Evolutionary conservation across 2,113 vertebrate genomes (phyloP).

Genomic region (Struthio camelus): DNA sequence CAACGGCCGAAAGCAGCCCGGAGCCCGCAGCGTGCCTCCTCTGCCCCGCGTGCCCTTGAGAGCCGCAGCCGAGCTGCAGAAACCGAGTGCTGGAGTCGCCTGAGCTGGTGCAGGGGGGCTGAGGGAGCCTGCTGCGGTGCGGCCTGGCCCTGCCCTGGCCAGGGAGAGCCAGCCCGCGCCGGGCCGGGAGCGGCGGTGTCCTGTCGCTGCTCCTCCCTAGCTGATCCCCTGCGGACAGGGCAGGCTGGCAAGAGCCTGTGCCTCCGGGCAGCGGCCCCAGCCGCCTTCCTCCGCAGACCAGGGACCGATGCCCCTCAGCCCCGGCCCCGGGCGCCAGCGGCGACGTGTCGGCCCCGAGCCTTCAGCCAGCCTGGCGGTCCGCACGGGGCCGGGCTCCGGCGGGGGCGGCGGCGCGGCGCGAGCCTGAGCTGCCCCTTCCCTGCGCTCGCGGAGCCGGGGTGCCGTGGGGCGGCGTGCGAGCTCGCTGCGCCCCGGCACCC

Average conservation of each 20-base stretch:
- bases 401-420: accelerated
- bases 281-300: not conserved
- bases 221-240: accelerated
- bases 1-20: accelerated
- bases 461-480: not conserved
- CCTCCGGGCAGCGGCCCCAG: not conserved
- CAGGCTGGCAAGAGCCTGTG: accelerated
- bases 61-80: not conserved
- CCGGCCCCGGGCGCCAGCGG: too few species aligned
- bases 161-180: accelerated
- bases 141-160: not conserved
- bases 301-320: not conserved
- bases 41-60: accelerated
- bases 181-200: accelerated
- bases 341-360: not conserved
- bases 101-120: accelerated
- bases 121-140: not conserved
- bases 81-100: accelerated
- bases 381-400: not conserved
- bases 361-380: accelerated
- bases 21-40: accelerated
- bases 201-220: not conserved
- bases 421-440: not conserved
- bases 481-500: accelerated
- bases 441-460: not conserved